Evolutionary conservation across 2,888 invertebrate species (phyloP).

Genomic region (Eupithecia exiguata): DNA sequence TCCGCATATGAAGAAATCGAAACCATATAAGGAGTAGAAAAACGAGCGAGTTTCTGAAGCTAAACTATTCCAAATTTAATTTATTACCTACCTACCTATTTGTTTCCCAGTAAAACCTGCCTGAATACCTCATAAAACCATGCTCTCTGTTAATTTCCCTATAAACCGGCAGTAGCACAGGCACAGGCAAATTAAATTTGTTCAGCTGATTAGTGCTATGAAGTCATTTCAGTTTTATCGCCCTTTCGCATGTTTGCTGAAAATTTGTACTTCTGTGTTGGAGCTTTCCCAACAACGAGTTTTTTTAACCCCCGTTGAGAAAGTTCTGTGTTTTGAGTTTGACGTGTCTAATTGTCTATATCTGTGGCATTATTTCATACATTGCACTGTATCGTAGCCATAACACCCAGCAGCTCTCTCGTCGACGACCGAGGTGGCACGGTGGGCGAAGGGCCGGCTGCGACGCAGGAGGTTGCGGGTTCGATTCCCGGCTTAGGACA

Average conservation of each 20-base stretch:
- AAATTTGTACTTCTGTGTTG: slow-evolving; percentile 18
- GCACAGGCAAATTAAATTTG: slow-evolving; percentile 33
- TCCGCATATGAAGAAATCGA: background rate
- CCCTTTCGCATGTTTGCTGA: slow-evolving; percentile 39
- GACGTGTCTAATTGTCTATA: no score
- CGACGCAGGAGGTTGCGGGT: no score
- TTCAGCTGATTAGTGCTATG: slow-evolving; percentile 35
- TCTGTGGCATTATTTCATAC: no score
- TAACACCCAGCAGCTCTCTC: no score
- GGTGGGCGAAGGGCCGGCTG: no score
- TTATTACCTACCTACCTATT: background rate
- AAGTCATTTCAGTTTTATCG: slow-evolving; percentile 46
- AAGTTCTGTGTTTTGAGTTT: no score
- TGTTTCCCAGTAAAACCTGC: background rate
- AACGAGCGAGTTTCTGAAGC: no score
- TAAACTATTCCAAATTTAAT: background rate
- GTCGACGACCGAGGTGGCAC: no score
- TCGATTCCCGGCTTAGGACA: no score
- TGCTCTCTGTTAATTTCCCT: background rate
- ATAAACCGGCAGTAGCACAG: background rate
- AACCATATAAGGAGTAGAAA: background rate
- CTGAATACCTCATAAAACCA: background rate
- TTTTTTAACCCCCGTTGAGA: background rate
- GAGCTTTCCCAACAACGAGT: background rate
- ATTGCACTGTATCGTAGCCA: no score